These are phyloP conservation scores for Ethmia dodecea DNA, from an alignment of 2,888 invertebrate genomes.

Conservation along the genomic window DNA sequence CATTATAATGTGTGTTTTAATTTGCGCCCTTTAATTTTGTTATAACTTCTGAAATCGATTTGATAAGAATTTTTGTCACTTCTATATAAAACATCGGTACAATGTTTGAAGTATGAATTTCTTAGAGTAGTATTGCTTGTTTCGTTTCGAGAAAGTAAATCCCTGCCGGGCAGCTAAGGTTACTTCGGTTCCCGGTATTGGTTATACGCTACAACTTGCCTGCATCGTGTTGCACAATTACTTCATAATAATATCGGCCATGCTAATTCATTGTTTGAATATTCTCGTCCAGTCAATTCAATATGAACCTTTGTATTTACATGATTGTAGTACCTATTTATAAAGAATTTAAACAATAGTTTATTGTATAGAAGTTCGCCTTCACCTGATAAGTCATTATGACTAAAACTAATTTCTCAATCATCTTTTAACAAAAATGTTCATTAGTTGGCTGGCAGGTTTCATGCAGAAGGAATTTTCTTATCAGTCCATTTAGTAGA, in stretches of 20 bases:
- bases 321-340: not conserved
- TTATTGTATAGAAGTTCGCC: slow-evolving; percentile 12
- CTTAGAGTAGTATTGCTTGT: slow-evolving; percentile 8
- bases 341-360: slow-evolving; percentile 31
- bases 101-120: too few species aligned
- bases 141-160: slow-evolving; percentile 33
- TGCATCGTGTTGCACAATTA: slow-evolving; percentile 31
- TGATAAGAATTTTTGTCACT: too few species aligned
- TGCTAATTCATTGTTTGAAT: slow-evolving; percentile 2
- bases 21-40: too few species aligned
- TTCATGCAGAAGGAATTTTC: too few species aligned
- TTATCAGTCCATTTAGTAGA: too few species aligned
- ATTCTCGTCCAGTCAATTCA: too few species aligned
- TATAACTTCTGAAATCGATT: too few species aligned
- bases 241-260: slow-evolving; percentile 21
- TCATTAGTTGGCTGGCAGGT: too few species aligned
- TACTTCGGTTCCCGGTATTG: slow-evolving; percentile 37
- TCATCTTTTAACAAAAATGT: too few species aligned
- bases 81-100: too few species aligned
- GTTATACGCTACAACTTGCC: not conserved
- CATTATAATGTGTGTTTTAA: too few species aligned
- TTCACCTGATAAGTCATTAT: slow-evolving; percentile 1
- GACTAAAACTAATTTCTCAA: too few species aligned
- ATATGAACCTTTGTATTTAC: slow-evolving; percentile 2
- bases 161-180: slow-evolving; percentile 24